Conservation (phyloP, 2,888 invertebrate species). For the Drosophila neonasuta region DNA sequence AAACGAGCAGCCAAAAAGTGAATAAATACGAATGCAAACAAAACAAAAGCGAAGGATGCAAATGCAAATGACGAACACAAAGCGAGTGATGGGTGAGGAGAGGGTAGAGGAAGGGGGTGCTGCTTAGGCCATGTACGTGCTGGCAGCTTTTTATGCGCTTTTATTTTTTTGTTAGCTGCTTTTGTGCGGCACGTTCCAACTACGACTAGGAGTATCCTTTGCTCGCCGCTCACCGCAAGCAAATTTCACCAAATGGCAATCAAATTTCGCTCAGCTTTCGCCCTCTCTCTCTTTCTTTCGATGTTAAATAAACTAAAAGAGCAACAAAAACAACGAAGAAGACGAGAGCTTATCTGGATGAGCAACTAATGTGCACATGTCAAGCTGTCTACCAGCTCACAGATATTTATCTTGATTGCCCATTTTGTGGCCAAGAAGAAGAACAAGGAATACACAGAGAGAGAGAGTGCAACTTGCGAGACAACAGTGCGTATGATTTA, state of each 20-base stretch:
- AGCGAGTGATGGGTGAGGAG: background rate
- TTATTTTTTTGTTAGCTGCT: constrained; percentile 19
- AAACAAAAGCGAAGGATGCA: constrained; percentile 52
- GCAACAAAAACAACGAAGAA: constrained; percentile 9
- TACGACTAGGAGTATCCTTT: background rate
- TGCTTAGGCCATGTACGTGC: constrained; percentile 54
- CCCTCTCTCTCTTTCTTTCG: background rate
- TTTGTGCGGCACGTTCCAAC: constrained; percentile 45
- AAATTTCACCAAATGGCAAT: constrained; percentile 58
- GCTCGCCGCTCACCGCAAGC: background rate
- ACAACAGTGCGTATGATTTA: constrained; percentile 73
- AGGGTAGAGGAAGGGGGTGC: background rate
- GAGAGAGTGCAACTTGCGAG: constrained; percentile 21
- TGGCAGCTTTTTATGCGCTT: constrained; percentile 27
- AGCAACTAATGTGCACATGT: constrained; percentile 65
- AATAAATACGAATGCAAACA: constrained; percentile 69
- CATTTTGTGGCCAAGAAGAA: constrained; percentile 7
- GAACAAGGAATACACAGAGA: background rate
- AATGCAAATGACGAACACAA: constrained; percentile 48
- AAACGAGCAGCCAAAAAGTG: constrained; percentile 46
- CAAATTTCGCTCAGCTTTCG: constrained; percentile 44
- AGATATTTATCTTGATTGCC: constrained; percentile 64
- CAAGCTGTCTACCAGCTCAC: constrained; percentile 36
- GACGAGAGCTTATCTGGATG: constrained; percentile 53
- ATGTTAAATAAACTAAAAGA: constrained; percentile 36